These are phyloP conservation scores for Drosophila subpulchrella DNA, from an alignment of 1,140 invertebrate genomes.

Conservation along the genomic window DNA sequence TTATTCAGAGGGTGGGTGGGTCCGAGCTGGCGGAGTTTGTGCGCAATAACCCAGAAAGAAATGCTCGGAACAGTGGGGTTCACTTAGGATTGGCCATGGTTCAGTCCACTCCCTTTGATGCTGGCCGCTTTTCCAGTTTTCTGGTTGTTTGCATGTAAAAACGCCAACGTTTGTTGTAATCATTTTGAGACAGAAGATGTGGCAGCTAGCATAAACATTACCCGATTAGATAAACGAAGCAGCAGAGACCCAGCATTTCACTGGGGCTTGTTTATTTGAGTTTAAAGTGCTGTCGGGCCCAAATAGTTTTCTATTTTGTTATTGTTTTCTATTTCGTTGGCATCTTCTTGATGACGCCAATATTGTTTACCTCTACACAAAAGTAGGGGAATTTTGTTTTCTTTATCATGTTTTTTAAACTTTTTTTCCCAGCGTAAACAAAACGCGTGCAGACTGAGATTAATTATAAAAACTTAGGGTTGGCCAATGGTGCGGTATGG, in stretches of 20 bases:
- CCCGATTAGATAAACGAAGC: conserved; percentile 62
- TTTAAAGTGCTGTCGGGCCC: conserved; percentile 61
- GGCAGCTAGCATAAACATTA: conserved; percentile 50
- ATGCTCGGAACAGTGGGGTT: conserved; percentile 30
- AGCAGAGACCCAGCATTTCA: conserved; percentile 23
- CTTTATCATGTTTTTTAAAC: conserved; percentile 17
- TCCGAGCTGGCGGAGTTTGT: conserved; percentile 26
- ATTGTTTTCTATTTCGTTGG: conserved; percentile 45
- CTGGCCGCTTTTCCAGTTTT: conserved; percentile 27
- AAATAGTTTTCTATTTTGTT: conserved; percentile 33
- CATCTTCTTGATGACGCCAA: conserved; percentile 67
- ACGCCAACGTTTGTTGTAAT: conserved; percentile 51
- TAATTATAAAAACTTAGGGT: conserved; percentile 32
- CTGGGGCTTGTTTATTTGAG: conserved; percentile 54
- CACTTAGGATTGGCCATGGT: conserved; percentile 15
- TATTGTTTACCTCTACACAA: conserved; percentile 65
- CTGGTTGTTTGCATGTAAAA: conserved; percentile 37
- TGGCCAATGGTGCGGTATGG: conserved; percentile 21
- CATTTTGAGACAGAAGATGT: conserved; percentile 31
- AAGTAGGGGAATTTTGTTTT: conserved; percentile 50
- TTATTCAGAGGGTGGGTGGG: not conserved
- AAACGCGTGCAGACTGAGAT: conserved; percentile 64
- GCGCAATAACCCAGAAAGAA: conserved; percentile 63
- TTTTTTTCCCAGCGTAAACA: conserved; percentile 48
- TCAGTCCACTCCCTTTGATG: conserved; percentile 52